Percentiles rank a stretch among this genome's conserved stretches.
These are phyloP conservation scores for Bicyclus anynana DNA, from an alignment of 1,140 invertebrate genomes.

Conservation along the genomic window DNA sequence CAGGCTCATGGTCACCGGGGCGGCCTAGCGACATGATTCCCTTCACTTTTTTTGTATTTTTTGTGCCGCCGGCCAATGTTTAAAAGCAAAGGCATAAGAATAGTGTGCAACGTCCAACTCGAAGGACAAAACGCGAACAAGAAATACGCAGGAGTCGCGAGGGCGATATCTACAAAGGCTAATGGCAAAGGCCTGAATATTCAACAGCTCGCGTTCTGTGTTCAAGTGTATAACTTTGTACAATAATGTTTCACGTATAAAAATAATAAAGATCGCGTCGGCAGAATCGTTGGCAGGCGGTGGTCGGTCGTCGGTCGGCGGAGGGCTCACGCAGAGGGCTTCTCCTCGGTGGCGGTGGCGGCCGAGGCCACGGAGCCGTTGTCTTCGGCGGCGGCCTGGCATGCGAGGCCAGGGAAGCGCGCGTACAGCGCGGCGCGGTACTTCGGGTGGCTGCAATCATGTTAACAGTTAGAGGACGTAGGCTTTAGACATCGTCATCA, in stretches of 20 bases:
- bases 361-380: slow-evolving; percentile 77
- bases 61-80: slow-evolving; percentile 53
- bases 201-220: slow-evolving; percentile 56
- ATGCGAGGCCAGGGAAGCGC: slow-evolving; percentile 80
- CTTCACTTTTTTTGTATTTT: slow-evolving; percentile 63
- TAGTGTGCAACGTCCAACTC: slow-evolving; percentile 70
- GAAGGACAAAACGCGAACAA: slow-evolving; percentile 59
- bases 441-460: slow-evolving; percentile 79
- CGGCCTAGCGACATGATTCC: slow-evolving; percentile 52
- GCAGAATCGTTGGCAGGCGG: slow-evolving; percentile 51
- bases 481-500: no score
- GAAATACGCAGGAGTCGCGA: slow-evolving; percentile 47
- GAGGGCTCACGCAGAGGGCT: slow-evolving; percentile 75
- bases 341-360: slow-evolving; percentile 77
- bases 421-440: slow-evolving; percentile 81
- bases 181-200: slow-evolving; percentile 43
- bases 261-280: slow-evolving; percentile 68
- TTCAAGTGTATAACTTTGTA: slow-evolving; percentile 64
- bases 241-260: slow-evolving; percentile 52
- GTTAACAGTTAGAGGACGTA: no score
- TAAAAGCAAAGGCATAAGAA: slow-evolving; percentile 59
- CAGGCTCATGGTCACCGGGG: slow-evolving; percentile 61
- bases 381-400: slow-evolving; percentile 75
- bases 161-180: slow-evolving; percentile 4
- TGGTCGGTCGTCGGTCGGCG: slow-evolving; percentile 14